Evolutionary conservation across 2,888 invertebrate species (phyloP).

Genomic region (Nephrotoma appendiculata): DNA sequence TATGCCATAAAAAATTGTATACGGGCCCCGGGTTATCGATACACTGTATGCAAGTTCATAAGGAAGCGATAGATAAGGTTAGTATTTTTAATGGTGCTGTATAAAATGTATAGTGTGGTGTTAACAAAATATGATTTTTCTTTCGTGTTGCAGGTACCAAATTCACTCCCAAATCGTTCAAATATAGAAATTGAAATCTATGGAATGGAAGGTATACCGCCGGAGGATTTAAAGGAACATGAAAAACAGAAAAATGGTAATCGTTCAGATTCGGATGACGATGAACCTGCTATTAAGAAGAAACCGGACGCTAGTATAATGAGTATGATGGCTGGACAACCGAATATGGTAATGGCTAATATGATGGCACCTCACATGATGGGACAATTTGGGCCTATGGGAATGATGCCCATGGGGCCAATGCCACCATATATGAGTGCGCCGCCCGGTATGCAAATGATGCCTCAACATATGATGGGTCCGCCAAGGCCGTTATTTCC

Average conservation of each 20-base stretch:
- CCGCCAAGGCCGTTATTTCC: constrained; percentile 70
- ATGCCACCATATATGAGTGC: constrained; percentile 61
- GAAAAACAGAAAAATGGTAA: constrained; percentile 70
- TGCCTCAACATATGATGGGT: constrained; percentile 41
- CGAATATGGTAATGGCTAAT: constrained; percentile 46
- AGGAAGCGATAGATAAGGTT: constrained; percentile 93
- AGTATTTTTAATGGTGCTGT: not conserved
- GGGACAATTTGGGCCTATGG: constrained; percentile 42
- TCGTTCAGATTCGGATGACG: constrained; percentile 69
- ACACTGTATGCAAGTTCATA: constrained; percentile 99
- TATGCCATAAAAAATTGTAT: constrained; percentile 98
- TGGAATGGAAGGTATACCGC: constrained; percentile 99
- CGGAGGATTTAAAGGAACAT: constrained; percentile 86
- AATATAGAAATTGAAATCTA: constrained; percentile 99
- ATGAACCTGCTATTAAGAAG: constrained; percentile 70
- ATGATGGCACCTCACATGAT: constrained; percentile 41
- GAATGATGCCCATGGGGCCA: constrained; percentile 46
- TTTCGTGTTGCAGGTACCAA: constrained; percentile 52
- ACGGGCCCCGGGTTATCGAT: constrained; percentile 92
- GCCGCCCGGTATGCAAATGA: constrained; percentile 43
- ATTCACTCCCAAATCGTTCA: constrained; percentile 91
- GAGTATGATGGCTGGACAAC: constrained; percentile 30
- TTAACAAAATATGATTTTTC: not conserved
- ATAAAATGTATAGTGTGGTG: not conserved
- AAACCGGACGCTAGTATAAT: constrained; percentile 44